Evolutionary conservation across 2,113 vertebrate species (phyloP).

Genomic region (Elgaria multicarinata): DNA sequence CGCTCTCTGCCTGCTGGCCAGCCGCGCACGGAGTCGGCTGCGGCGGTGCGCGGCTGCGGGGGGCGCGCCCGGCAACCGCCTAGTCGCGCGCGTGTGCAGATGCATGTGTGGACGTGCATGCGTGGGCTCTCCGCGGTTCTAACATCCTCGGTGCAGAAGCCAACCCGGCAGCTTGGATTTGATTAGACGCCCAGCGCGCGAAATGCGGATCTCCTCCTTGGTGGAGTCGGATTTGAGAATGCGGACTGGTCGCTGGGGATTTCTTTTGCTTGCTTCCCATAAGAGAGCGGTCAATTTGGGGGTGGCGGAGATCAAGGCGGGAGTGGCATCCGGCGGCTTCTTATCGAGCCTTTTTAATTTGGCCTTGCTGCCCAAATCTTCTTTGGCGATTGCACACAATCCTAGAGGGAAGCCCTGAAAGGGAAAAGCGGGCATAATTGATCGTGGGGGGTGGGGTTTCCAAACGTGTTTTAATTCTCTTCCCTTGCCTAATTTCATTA

Average conservation of each 20-base stretch:
- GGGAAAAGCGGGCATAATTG: not conserved
- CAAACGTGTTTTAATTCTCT: not conserved
- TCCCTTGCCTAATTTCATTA: not conserved
- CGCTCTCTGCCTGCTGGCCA: not conserved
- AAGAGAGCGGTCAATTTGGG: too few relatives aligned
- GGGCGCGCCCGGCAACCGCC: not conserved
- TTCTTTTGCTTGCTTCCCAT: not conserved
- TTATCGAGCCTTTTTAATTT: not conserved
- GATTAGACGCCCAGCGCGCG: not conserved
- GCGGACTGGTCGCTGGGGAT: not conserved
- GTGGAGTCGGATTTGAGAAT: not conserved
- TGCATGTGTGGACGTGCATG: not conserved
- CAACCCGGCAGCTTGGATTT: not conserved
- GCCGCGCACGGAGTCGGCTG: fast-evolving
- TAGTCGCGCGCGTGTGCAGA: not conserved
- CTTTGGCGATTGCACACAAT: not conserved
- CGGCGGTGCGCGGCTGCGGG: fast-evolving
- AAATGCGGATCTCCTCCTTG: not conserved
- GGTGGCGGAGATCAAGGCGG: not conserved
- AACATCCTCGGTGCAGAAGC: not conserved
- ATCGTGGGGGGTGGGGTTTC: not conserved
- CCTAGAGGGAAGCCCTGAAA: not conserved
- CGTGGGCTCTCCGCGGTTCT: not conserved
- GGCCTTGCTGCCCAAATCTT: not conserved
- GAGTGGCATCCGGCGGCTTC: not conserved